These are phyloP conservation scores for Spongilla lacustris DNA, from an alignment of 37 sponge, comb jelly and placozoan genomes.

Conservation along the genomic window DNA sequence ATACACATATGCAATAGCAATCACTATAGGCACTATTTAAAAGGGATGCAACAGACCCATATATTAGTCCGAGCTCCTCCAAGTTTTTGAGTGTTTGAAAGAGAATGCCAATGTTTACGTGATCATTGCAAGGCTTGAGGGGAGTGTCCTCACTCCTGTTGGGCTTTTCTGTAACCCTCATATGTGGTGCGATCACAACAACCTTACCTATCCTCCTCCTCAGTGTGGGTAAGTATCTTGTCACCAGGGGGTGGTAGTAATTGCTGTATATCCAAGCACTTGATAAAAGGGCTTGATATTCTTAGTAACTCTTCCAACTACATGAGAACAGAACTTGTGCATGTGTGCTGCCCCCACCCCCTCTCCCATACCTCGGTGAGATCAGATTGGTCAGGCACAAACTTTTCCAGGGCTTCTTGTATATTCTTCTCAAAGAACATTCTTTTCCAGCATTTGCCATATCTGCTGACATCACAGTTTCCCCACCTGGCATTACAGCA, in stretches of 20 bases:
- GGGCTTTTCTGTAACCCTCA: neutral
- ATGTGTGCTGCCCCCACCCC: too few species aligned
- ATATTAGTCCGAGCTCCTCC: slow-evolving; percentile 77
- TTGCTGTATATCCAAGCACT: slow-evolving; percentile 67
- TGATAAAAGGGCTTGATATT: slow-evolving; percentile 79
- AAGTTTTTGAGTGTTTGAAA: slow-evolving; percentile 56
- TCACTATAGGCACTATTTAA: neutral
- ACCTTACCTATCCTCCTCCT: slow-evolving; percentile 66
- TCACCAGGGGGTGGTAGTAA: slow-evolving; percentile 79
- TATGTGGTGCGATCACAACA: neutral
- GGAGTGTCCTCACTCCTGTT: slow-evolving; percentile 59
- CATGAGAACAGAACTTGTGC: too few species aligned
- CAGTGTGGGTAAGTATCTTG: slow-evolving; percentile 32
- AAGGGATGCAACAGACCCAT: slow-evolving; percentile 59
- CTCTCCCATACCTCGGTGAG: slow-evolving; percentile 57
- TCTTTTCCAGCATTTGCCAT: slow-evolving; percentile 87
- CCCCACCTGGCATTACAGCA: slow-evolving; percentile 86
- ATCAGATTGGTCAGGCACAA: slow-evolving; percentile 75
- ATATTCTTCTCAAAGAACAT: slow-evolving; percentile 93
- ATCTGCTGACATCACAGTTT: slow-evolving; percentile 78
- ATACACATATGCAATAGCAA: neutral
- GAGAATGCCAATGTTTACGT: slow-evolving; percentile 67
- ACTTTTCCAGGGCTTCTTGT: slow-evolving; percentile 80
- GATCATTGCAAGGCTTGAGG: slow-evolving; percentile 57
- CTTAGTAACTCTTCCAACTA: slow-evolving; percentile 75